phyloP scores from a whole-genome alignment of 2,888 invertebrate genomes.

The Dynastes maya region DNA sequence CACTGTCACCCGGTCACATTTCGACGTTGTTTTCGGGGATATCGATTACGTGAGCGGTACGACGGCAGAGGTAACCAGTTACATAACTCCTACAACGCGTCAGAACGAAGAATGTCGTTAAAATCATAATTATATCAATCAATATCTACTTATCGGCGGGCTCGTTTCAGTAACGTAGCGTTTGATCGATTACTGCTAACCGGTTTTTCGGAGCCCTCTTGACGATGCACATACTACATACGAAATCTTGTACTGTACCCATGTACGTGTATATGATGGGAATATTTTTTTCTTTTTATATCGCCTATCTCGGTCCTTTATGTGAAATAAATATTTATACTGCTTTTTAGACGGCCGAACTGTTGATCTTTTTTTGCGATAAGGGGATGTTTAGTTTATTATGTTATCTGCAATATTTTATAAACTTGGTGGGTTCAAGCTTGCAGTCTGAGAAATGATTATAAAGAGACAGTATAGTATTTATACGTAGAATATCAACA shows the following conservation, averaged over 20 bases:
- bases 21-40: not conserved
- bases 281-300: not conserved
- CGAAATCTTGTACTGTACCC: not conserved
- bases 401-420: too few relatives aligned
- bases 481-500: too few relatives aligned
- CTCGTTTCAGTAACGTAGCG: conserved; percentile 55
- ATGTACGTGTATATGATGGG: not conserved
- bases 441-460: too few relatives aligned
- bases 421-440: too few relatives aligned
- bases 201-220: conserved; percentile 51
- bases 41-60: not conserved
- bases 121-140: conserved; percentile 61
- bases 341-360: too few relatives aligned
- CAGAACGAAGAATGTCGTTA: conserved; percentile 57
- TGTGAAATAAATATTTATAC: too few relatives aligned
- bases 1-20: not conserved
- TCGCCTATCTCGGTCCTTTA: too few relatives aligned
- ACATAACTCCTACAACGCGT: conserved; percentile 57
- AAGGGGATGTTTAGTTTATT: too few relatives aligned
- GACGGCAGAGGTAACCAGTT: conserved; percentile 48
- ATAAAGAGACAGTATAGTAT: too few relatives aligned
- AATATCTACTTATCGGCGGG: conserved; percentile 57
- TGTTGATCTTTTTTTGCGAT: too few relatives aligned
- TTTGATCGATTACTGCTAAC: conserved; percentile 58
- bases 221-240: not conserved